phyloP scores from a whole-genome alignment of 2,113 vertebrate genomes.

The Brachyhypopomus gauderio region DNA sequence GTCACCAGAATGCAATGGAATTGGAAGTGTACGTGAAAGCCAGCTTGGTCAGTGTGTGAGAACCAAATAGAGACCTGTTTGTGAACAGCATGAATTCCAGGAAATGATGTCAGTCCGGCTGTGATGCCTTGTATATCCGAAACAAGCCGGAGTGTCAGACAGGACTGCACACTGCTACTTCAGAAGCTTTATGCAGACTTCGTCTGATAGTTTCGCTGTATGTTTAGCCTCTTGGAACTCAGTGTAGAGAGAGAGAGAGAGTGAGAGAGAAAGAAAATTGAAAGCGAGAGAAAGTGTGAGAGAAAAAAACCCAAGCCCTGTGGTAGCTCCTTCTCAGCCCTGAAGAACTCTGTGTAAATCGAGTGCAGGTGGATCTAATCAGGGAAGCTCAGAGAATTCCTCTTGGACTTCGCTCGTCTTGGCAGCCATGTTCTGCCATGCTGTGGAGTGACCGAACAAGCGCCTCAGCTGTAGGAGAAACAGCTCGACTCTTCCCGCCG shows the following conservation, averaged over 20 bases:
- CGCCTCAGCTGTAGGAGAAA: not conserved
- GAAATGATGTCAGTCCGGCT: conserved; percentile 76
- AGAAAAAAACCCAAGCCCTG: not conserved
- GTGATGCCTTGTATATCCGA: conserved; percentile 64
- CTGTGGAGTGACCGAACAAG: not conserved
- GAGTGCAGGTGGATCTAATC: conserved; percentile 39
- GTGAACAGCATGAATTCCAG: conserved; percentile 76
- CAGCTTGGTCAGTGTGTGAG: conserved; percentile 63
- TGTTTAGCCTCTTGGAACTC: not conserved
- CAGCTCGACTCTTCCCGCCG: not conserved
- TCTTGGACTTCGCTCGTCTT: conserved; percentile 17
- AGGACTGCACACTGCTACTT: conserved; percentile 25
- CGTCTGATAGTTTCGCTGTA: conserved; percentile 6
- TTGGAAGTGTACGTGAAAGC: conserved; percentile 55
- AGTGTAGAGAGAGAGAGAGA: not conserved
- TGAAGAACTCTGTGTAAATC: not conserved
- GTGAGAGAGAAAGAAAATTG: not conserved
- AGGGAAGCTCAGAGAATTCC: conserved; percentile 17
- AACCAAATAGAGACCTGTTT: conserved; percentile 76
- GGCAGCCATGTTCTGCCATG: not conserved
- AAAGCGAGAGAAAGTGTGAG: no score
- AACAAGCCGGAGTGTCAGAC: conserved; percentile 45
- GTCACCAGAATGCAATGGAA: conserved; percentile 26
- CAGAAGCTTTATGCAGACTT: conserved; percentile 16
- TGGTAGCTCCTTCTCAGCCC: no score